phyloP scores from a whole-genome alignment of 2,888 invertebrate genomes.

The Mayetiola destructor region DNA sequence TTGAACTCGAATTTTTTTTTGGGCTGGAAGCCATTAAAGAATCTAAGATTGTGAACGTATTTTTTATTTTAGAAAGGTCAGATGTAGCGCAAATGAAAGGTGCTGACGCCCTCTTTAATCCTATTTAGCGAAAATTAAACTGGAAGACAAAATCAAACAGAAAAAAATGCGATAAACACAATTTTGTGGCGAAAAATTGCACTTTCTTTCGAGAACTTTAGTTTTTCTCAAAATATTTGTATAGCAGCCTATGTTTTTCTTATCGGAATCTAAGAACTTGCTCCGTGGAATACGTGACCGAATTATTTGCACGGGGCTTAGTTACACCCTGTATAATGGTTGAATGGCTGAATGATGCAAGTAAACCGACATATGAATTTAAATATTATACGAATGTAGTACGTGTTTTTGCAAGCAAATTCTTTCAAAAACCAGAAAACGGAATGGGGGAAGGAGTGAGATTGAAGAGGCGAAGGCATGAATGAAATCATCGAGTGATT shows the following conservation, averaged over 20 bases:
- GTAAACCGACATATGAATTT: slow-evolving; percentile 8
- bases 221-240: too few species aligned
- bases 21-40: too few species aligned
- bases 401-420: slow-evolving; percentile 12
- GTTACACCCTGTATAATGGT: background rate
- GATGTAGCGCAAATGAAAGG: too few species aligned
- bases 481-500: background rate
- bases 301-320: background rate
- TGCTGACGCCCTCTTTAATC: too few species aligned
- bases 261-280: background rate
- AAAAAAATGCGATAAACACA: too few species aligned
- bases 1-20: too few species aligned
- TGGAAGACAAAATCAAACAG: too few species aligned
- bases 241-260: slow-evolving; percentile 4
- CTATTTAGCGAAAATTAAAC: too few species aligned
- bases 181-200: too few species aligned
- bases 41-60: too few species aligned
- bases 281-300: background rate
- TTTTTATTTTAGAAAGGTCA: too few species aligned
- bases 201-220: too few species aligned
- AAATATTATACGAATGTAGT: slow-evolving; percentile 6
- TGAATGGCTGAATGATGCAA: background rate
- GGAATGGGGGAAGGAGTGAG: background rate
- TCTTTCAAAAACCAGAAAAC: background rate
- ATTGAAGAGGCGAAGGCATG: background rate